Percentiles rank a stretch among this genome's conserved stretches.
Conservation (phyloP, 2,797 vertebrate genomes). For the Enteromius mattozi region DNA sequence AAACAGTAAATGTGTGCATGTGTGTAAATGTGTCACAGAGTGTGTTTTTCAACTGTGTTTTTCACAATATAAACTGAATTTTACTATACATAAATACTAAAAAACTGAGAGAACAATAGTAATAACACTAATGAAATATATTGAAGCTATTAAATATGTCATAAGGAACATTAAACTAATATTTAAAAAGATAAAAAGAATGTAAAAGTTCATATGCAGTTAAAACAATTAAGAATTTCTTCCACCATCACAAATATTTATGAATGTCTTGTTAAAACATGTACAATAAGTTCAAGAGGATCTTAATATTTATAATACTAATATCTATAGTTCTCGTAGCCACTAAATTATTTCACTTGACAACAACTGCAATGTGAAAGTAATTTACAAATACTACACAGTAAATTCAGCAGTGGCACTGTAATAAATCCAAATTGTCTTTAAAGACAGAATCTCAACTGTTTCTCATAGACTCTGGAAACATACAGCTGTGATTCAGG, state of each 20-base stretch:
- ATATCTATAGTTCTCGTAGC: neutral
- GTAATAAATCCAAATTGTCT: neutral
- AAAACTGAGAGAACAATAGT: neutral
- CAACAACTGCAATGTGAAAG: neutral
- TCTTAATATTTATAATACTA: neutral
- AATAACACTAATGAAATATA: neutral
- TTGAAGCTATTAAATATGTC: neutral
- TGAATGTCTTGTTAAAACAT: neutral
- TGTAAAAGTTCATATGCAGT: neutral
- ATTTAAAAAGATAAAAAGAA: neutral
- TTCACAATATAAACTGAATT: constrained; percentile 54
- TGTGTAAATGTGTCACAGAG: constrained; percentile 53
- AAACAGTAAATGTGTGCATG: constrained; percentile 36
- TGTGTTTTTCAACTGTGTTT: constrained; percentile 24
- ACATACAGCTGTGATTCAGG: constrained; percentile 68
- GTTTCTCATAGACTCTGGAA: constrained; percentile 1
- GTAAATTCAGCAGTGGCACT: neutral
- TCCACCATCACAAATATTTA: neutral
- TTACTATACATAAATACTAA: neutral
- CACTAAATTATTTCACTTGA: neutral
- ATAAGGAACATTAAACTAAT: neutral
- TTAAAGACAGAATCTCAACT: constrained; percentile 20
- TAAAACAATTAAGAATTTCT: neutral
- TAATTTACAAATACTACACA: constrained; percentile 5
- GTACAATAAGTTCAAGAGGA: neutral